phyloP scores from a whole-genome alignment of 2,888 invertebrate species.

The Ptychoptera albimana region DNA sequence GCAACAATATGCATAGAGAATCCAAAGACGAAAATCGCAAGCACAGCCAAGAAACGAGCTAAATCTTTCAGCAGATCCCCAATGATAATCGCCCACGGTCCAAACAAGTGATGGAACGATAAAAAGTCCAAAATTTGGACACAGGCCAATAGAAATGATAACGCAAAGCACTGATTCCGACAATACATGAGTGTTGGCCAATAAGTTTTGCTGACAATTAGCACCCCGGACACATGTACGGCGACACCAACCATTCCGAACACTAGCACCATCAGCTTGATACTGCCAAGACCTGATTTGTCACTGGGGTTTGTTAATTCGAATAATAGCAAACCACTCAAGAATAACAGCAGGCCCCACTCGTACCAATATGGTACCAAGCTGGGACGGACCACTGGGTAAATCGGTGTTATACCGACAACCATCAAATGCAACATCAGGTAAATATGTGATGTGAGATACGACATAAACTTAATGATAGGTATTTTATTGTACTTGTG shows the following conservation, averaged over 20 bases:
- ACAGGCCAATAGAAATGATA: constrained; percentile 89
- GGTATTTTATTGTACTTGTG: constrained; percentile 96
- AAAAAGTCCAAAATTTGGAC: constrained; percentile 95
- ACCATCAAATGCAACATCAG: constrained; percentile 85
- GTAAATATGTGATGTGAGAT: constrained; percentile 96
- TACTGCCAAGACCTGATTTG: constrained; percentile 91
- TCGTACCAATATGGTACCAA: constrained; percentile 90
- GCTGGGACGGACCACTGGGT: constrained; percentile 61
- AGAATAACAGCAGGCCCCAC: constrained; percentile 86
- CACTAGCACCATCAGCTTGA: constrained; percentile 71
- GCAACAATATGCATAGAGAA: constrained; percentile 96
- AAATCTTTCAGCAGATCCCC: constrained; percentile 87
- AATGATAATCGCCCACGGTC: constrained; percentile 99
- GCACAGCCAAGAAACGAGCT: constrained; percentile 90
- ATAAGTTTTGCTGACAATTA: constrained; percentile 47
- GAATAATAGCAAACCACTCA: constrained; percentile 85
- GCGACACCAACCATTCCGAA: constrained; percentile 83
- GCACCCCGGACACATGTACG: constrained; percentile 69
- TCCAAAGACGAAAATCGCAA: constrained; percentile 95
- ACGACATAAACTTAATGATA: constrained; percentile 99
- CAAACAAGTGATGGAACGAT: constrained; percentile 97
- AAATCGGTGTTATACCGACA: constrained; percentile 77
- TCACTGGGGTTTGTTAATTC: constrained; percentile 97
- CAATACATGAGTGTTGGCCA: constrained; percentile 86
- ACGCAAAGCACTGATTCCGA: constrained; percentile 91